phyloP scores from a whole-genome alignment of 2,888 invertebrate genomes.

The Sesia bembeciformis region DNA sequence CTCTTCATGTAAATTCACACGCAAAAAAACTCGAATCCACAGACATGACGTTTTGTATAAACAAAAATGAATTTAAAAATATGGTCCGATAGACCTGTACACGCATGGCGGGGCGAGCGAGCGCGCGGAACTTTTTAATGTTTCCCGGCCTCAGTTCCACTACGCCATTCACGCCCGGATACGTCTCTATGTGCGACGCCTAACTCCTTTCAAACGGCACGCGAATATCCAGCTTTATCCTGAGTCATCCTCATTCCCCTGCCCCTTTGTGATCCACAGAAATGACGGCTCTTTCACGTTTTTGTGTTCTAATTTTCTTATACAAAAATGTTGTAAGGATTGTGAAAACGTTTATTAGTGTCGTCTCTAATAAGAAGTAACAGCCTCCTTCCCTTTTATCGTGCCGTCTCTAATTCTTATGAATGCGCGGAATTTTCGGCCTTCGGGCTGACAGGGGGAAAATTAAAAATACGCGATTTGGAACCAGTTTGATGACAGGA shows the following conservation, averaged over 20 bases:
- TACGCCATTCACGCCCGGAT: conserved; percentile 31
- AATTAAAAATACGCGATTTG: conserved; percentile 47
- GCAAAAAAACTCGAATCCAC: neutral
- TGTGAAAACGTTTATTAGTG: conserved; percentile 27
- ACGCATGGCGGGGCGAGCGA: conserved; percentile 42
- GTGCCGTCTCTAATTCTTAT: conserved; percentile 31
- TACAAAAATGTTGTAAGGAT: conserved; percentile 1
- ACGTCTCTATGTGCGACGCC: conserved; percentile 31
- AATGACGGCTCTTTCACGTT: conserved; percentile 9
- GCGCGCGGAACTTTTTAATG: conserved; percentile 64
- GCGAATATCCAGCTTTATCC: conserved; percentile 34
- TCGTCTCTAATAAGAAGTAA: conserved; percentile 48
- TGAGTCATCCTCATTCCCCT: conserved; percentile 21
- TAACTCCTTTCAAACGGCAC: conserved; percentile 44
- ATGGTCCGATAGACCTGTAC: conserved; percentile 39
- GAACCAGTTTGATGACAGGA: conserved; percentile 36
- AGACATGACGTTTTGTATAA: conserved; percentile 18
- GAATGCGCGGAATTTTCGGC: conserved; percentile 30
- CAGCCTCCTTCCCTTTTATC: conserved; percentile 28
- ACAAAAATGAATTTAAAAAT: conserved; percentile 52
- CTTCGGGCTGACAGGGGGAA: conserved; percentile 18
- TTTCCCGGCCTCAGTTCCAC: conserved; percentile 17
- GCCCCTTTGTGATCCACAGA: conserved; percentile 18
- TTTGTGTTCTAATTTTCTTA: conserved; percentile 7
- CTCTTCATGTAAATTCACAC: neutral